Evolutionary conservation across 2,888 invertebrate species (phyloP).

Genomic region (Cosmopolites sordidus): DNA sequence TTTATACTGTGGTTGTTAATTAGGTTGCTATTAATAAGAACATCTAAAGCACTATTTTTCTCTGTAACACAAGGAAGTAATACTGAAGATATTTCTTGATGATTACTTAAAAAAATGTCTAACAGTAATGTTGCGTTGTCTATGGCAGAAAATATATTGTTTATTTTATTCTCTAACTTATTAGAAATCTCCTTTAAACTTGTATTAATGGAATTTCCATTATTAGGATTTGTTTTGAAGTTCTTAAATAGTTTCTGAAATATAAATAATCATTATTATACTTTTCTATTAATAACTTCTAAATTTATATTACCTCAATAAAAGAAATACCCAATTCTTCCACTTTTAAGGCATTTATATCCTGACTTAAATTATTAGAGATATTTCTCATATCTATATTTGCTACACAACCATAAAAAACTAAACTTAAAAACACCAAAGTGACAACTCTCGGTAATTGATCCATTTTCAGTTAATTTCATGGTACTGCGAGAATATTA

Average conservation of each 20-base stretch:
- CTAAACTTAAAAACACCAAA: conserved; percentile 16
- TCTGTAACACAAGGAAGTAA: conserved; percentile 29
- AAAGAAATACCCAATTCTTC: conserved; percentile 43
- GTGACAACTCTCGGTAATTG: conserved; percentile 19
- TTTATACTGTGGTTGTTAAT: conserved; percentile 20
- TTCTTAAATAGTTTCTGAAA: conserved; percentile 44
- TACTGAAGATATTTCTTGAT: conserved; percentile 25
- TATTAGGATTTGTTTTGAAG: conserved; percentile 37
- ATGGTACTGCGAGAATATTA: conserved; percentile 13
- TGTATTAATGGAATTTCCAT: conserved; percentile 37
- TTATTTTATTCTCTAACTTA: conserved; percentile 41
- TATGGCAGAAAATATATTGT: conserved; percentile 40
- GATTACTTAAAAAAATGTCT: conserved; percentile 32
- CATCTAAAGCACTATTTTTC: conserved; percentile 15
- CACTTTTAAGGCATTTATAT: conserved; percentile 39
- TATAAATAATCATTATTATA: neutral
- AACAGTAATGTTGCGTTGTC: conserved; percentile 38
- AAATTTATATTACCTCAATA: conserved; percentile 37
- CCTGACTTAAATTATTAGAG: conserved; percentile 36
- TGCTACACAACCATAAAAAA: conserved; percentile 17
- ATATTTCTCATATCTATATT: conserved; percentile 33
- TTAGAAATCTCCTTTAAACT: conserved; percentile 39
- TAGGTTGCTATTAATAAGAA: conserved; percentile 11
- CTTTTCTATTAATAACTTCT: neutral
- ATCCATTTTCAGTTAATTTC: conserved; percentile 23